Conservation (phyloP, 2,888 invertebrate genomes). For the Yponomeuta evonymella region DNA sequence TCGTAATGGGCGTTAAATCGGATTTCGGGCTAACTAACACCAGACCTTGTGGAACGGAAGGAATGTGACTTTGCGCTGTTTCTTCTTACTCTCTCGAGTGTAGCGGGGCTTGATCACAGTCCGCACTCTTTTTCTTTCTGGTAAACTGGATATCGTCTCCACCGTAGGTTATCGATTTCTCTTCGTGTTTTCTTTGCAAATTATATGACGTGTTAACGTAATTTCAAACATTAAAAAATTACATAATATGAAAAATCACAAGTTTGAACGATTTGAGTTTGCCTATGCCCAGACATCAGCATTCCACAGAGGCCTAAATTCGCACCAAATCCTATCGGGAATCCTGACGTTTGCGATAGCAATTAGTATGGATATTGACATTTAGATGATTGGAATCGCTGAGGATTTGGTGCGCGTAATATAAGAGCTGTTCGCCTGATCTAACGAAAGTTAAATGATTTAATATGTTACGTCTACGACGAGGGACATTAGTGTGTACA, state of each 20-base stretch:
- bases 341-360: too few species aligned
- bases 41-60: not conserved
- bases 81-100: not conserved
- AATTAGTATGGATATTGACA: too few species aligned
- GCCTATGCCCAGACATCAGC: not conserved
- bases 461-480: not conserved
- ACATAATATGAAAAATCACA: too few species aligned
- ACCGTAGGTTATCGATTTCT: not conserved
- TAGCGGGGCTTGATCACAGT: not conserved
- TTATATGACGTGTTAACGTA: not conserved
- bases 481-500: not conserved
- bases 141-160: not conserved
- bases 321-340: too few species aligned
- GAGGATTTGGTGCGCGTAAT: too few species aligned
- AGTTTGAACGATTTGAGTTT: not conserved
- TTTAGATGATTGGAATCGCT: too few species aligned
- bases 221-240: not conserved
- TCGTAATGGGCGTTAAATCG: constrained; percentile 15
- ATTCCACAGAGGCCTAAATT: not conserved
- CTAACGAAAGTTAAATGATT: not conserved
- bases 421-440: not conserved
- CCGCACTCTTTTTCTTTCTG: not conserved
- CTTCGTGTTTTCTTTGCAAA: not conserved
- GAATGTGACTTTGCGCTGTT: not conserved
- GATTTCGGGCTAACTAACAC: not conserved